Conservation (phyloP, 2,888 invertebrate species). For the Allophyes oxyacanthae region DNA sequence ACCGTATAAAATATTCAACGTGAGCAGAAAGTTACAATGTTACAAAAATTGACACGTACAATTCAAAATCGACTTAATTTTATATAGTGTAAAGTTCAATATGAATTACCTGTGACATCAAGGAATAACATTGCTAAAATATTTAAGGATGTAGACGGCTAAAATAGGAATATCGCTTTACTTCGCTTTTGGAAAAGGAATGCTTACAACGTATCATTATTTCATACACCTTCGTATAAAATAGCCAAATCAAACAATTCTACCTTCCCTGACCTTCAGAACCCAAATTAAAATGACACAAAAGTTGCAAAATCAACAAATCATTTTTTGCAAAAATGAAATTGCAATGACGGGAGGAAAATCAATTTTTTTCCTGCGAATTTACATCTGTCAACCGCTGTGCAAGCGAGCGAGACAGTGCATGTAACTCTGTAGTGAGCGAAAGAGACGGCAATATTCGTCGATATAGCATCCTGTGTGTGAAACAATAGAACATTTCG, state of each 20-base stretch:
- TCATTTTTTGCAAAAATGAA: conserved; percentile 36
- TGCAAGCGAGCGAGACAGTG: conserved; percentile 51
- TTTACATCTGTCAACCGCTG: conserved; percentile 62
- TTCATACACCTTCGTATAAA: conserved; percentile 29
- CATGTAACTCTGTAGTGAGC: conserved; percentile 42
- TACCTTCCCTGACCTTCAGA: conserved; percentile 16
- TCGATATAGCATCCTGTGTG: conserved; percentile 63
- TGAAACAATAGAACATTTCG: conserved; percentile 60
- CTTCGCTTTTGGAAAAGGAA: conserved; percentile 50
- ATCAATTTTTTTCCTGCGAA: conserved; percentile 60
- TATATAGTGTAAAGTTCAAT: conserved; percentile 54
- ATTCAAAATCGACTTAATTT: conserved; percentile 60
- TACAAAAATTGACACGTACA: conserved; percentile 65
- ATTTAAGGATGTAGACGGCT: conserved; percentile 72
- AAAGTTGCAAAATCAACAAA: conserved; percentile 21
- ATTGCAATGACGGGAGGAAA: conserved; percentile 41
- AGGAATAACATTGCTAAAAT: conserved; percentile 78
- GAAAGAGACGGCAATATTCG: conserved; percentile 55
- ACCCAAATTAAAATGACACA: conserved; percentile 1
- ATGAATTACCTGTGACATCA: conserved; percentile 50
- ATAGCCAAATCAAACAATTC: conserved; percentile 1
- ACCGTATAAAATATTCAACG: conserved; percentile 76
- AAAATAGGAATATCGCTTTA: conserved; percentile 72
- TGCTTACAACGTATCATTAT: conserved; percentile 61
- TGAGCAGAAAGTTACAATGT: conserved; percentile 78